Evolutionary conservation across 2,797 vertebrate genomes (phyloP), one percentile per base, ranked within the genome.

Genomic region (Molothrus aeneus): DNA sequence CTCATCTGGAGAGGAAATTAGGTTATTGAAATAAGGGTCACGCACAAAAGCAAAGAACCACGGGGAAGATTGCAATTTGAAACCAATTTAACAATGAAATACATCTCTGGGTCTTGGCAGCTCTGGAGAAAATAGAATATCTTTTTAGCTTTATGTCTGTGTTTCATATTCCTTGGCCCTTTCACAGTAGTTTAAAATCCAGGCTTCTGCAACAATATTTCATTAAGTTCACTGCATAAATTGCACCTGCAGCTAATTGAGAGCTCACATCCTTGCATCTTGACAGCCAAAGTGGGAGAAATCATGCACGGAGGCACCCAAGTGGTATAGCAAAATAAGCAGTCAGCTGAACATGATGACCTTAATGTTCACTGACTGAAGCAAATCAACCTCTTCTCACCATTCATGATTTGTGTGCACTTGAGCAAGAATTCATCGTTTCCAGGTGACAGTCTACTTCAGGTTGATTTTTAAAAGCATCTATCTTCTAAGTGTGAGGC

Each of bases 351-450:
- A 90, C 65, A 85, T 3, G 0, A 5, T 88, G 87, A 86, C 90
- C 94, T 93, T 88, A 93, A 92, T 93, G 70, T 77, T 91, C 91
- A 86, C 73, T 80, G 92, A 65, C 91, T 79, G 85, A 91, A 88
- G 77, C 73, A 86, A 90, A 90, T 92, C 91, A 78, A 73, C 45
- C 34, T 94, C 73, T 73, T 71, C 82, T 93, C 73, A 50, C 45
- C 7, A 47, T 56, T 88, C 0, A 0, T 70, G 82, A 90, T 93
- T 93, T 90, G 47, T 93, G 82, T 70, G 90, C 80, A 72, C 71
- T 94, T 80, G 80, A 93, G 78, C 86, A 87, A 54, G 79, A 87
- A 82, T 93, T 90, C 71, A 40, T 92, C 1, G 0, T 95, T 96
- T 92, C 78, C 92, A 95, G 93, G 88, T 94, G 88, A 70, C 93